Evolutionary conservation across 2,797 vertebrate genomes (phyloP).

Genomic region (Mus minutoides): DNA sequence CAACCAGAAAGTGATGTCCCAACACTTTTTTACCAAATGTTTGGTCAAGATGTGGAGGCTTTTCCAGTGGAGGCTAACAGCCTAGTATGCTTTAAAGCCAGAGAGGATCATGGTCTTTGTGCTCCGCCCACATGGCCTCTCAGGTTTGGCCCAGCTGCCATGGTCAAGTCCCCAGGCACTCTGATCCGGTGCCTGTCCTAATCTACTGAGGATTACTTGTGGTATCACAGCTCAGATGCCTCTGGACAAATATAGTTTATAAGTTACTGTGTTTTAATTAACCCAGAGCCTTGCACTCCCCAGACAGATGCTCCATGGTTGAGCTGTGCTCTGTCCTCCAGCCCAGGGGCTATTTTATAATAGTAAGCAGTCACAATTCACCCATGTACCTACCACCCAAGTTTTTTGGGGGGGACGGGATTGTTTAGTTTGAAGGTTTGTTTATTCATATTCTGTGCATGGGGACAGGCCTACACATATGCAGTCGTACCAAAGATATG

Average conservation of each 20-base stretch:
- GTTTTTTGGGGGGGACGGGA: too few relatives aligned
- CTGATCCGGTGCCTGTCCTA: neutral
- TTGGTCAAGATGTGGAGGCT: neutral
- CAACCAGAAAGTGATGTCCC: neutral
- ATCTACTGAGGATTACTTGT: constrained; percentile 11
- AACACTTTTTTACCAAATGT: neutral
- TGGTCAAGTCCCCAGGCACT: neutral
- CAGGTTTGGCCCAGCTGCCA: neutral
- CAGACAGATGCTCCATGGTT: neutral
- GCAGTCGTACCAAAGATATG: neutral
- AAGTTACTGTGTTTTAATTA: neutral
- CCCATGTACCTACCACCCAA: neutral
- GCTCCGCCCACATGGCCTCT: neutral
- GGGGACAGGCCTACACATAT: neutral
- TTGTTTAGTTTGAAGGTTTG: neutral
- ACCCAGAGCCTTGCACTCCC: neutral
- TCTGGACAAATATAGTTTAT: neutral
- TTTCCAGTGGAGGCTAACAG: neutral
- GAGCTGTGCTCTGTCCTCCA: neutral
- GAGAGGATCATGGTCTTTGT: neutral
- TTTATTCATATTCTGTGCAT: neutral
- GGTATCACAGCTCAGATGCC: neutral
- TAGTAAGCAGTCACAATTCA: neutral
- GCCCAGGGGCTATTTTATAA: neutral
- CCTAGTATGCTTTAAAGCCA: neutral